Conservation (phyloP, 1,140 invertebrate genomes). For the Leptopilina clavipes region DNA sequence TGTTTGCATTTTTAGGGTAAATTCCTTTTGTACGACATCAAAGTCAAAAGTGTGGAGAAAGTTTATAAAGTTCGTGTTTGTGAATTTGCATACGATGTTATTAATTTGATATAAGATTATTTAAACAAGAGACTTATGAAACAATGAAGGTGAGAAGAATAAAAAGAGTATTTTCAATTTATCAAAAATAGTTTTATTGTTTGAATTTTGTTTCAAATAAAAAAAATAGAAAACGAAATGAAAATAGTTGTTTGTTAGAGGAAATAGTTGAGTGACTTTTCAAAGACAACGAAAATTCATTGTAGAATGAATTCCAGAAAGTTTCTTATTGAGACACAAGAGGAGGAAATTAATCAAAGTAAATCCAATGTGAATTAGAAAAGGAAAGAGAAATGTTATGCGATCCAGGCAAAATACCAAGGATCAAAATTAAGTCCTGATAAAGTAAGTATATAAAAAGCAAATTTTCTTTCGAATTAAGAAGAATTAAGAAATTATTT, state of each 20-base stretch:
- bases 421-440: constrained; percentile 16
- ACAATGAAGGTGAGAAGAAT: too few species aligned
- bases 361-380: background rate
- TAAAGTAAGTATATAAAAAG: constrained; percentile 23
- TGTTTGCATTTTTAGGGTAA: background rate
- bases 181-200: too few species aligned
- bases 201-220: background rate
- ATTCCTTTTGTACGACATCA: background rate
- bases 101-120: too few species aligned
- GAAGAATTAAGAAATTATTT: background rate
- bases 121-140: too few species aligned
- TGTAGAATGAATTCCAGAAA: background rate
- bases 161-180: too few species aligned
- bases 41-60: background rate
- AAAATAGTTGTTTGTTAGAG: background rate
- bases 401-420: background rate
- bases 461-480: background rate
- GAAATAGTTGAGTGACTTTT: background rate
- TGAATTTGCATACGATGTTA: background rate
- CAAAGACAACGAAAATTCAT: background rate
- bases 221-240: background rate
- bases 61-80: background rate
- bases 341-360: constrained; percentile 8
- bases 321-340: background rate
- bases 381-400: constrained; percentile 18